Conservation (phyloP, 2,888 invertebrate genomes). For the Pedicia rivosa region DNA sequence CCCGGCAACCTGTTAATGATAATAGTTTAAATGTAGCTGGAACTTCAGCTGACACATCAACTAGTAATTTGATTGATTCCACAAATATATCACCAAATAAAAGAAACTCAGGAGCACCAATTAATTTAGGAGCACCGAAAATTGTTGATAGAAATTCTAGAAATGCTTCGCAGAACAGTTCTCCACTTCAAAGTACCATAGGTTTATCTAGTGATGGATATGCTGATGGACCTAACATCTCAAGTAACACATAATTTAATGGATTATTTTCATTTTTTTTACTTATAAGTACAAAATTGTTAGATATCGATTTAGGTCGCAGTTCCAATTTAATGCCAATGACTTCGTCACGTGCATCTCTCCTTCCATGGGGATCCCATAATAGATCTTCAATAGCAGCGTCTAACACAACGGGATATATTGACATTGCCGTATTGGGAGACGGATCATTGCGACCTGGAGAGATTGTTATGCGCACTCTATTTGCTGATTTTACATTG, state of each 20-base stretch:
- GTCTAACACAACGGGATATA: conserved; percentile 15
- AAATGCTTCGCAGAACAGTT: conserved; percentile 7
- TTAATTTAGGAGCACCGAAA: conserved; percentile 7
- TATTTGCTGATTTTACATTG: conserved; percentile 89
- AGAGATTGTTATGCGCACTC: conserved; percentile 88
- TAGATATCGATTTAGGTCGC: neutral
- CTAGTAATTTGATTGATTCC: no score
- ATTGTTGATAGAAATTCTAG: conserved; percentile 9
- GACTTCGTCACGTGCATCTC: conserved; percentile 34
- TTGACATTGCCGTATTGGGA: conserved; percentile 28
- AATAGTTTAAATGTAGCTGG: no score
- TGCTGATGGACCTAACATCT: conserved; percentile 1
- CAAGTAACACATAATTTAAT: neutral
- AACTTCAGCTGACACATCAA: no score
- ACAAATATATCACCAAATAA: conserved; percentile 1
- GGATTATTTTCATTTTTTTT: no score
- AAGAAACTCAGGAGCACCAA: neutral
- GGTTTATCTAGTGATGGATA: neutral
- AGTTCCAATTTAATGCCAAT: conserved; percentile 16
- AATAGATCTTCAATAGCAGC: conserved; percentile 27
- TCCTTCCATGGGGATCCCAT: conserved; percentile 67
- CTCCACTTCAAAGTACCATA: neutral
- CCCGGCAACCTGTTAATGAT: no score
- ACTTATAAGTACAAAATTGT: no score
- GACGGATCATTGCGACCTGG: conserved; percentile 69